These are phyloP conservation scores for Corvus cornix DNA, from an alignment of 2,113 vertebrate genomes.

Conservation along the genomic window DNA sequence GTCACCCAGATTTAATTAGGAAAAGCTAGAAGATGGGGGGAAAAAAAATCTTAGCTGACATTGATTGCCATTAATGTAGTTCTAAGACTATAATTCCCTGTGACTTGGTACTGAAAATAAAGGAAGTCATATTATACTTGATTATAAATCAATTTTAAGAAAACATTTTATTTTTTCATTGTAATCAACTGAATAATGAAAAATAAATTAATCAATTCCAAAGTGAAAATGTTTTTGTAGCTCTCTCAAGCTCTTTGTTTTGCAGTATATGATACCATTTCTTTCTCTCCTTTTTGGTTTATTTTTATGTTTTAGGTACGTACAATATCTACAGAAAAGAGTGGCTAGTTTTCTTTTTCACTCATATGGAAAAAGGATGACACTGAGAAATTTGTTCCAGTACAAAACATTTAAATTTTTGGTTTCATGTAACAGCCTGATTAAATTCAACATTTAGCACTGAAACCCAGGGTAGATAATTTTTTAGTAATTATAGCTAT, in stretches of 20 bases:
- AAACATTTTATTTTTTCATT: background rate
- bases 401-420: background rate
- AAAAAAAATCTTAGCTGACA: background rate
- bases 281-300: rapidly evolving
- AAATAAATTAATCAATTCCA: background rate
- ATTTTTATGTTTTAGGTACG: background rate
- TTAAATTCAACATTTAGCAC: background rate
- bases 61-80: background rate
- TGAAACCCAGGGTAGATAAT: background rate
- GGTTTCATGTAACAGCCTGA: background rate
- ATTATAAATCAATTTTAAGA: background rate
- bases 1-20: conserved; percentile 10
- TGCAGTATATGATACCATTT: background rate
- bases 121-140: background rate
- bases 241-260: background rate
- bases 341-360: background rate
- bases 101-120: background rate
- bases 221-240: background rate
- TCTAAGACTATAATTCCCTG: background rate
- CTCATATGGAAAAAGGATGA: background rate
- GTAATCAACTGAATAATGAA: background rate
- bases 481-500: background rate
- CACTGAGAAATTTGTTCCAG: background rate
- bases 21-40: background rate
- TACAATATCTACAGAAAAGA: background rate